Evolutionary conservation across 2,113 vertebrate species (phyloP), one percentile per base, ranked within the genome.

Genomic region (Salminus brasiliensis): DNA sequence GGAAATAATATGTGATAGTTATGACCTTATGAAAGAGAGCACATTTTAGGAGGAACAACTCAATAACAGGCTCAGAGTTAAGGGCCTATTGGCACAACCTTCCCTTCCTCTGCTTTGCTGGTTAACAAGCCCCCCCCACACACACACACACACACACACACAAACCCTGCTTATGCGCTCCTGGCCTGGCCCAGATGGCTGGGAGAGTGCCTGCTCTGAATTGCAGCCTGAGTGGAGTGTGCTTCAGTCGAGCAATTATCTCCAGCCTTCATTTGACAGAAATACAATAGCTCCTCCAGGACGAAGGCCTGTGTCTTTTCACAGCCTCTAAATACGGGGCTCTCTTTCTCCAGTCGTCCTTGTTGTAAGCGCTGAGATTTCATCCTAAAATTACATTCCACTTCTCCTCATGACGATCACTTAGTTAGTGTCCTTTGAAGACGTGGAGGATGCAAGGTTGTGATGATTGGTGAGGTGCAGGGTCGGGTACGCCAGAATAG

Each of bases 321-420:
- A 32, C 36, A 65, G 69, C 16, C 43, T 16, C 32, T 47, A 30
- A 76, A 63, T 73, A 69, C 76, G 36, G 52, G 69, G 47, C 34
- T 71, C 62, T 43, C 41, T 32, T n/a, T 80, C 53, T 16, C 30
- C 83, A 89, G 90, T 90, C 86, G 41, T 76, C 0, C 18, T 78
- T 62, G 67, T 85, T 71, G 32, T 84, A 63, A 52, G 36, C 86
- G 80, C 82, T 30, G 16, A 43, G 59, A 74, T 60, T 72, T 83
- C 85, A 89, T 86, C 82, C 69, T 72, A 43, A 70, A 79, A 34
- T 87, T 91, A 90, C 65, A 32, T 79, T 83, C 57, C 73, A 83
- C 87, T 87, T 88, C 81, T 84, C 84, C 72, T 12, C 76, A 79
- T 81, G 79, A 70, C 68, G 23, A 41, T 32, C 60, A 84, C 81